Base-by-base conservation (phyloP, 2,797 vertebrate species). In the Labroides dimidiatus region DNA sequence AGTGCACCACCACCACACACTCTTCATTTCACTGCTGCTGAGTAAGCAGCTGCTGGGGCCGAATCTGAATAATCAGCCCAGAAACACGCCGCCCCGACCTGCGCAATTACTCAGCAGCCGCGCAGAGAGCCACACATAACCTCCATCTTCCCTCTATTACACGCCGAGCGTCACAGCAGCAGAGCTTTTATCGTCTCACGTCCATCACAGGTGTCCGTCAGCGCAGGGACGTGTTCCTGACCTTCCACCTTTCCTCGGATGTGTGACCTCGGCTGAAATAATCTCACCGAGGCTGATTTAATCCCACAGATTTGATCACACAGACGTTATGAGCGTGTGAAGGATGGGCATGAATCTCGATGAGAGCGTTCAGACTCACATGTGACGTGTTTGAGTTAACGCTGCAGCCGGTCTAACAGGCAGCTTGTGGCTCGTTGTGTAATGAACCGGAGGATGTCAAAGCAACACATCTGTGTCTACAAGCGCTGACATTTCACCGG, bases 21-120 rank as follows among this genome's bases (percentile, higher is more conserved):
- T 56, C 60, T 48, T 77, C 64, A 71, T 75, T 74, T 62, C 62
- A 14, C 63, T 1, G 48, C 80, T 89, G 85, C 89, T 78, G 83
- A 90, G 69, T 81, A 81, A 84, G 84, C 86, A 84, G 76, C 75
- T 62, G 71, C 64, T 64, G 65, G 72, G 73, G 68, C 56, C 61
- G 19, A 84, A 68, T 85, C 64, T 69, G 78, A 85, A 84, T 87
- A 85, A 88, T 78, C 73, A 64, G 69, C 33, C 1, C 53, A 61
- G 80, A 75, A 87, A 64, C 60, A 1, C 54, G 70, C 54, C 48
- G 15, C 14, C 39, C 66, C 42, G 73, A 78, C 77, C 71, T 24
- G 67, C 16, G 10, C 78, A 60, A 67, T 76, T 75, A 65, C 76
- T 85, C 77, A 64, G 74, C 74, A 50, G 72, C 20, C 16, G 3